These are phyloP conservation scores for Phrynosoma platyrhinos DNA, from an alignment of 2,113 vertebrate genomes.

Conservation along the genomic window DNA sequence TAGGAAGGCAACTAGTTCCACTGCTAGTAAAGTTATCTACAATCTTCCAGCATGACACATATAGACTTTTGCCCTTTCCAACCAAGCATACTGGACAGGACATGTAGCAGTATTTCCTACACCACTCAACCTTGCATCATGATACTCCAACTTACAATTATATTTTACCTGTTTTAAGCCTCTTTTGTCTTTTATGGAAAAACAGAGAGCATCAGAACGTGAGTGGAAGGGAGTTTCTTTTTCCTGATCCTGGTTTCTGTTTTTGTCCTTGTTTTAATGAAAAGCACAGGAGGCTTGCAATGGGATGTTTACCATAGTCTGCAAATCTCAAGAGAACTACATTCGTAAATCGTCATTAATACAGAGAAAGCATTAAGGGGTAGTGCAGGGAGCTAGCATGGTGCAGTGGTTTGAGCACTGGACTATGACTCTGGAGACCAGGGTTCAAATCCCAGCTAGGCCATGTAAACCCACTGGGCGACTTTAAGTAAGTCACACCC, in stretches of 20 bases:
- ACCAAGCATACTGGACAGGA: not conserved
- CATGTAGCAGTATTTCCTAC: not conserved
- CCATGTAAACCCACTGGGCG: too few relatives aligned
- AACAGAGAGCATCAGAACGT: not conserved
- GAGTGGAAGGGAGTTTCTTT: not conserved
- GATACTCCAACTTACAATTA: not conserved
- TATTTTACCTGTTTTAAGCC: not conserved
- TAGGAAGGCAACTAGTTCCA: not conserved
- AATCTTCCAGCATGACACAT: not conserved
- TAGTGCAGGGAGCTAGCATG: too few relatives aligned
- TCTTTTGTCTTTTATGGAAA: not conserved
- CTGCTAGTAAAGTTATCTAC: not conserved
- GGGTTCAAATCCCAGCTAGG: too few relatives aligned
- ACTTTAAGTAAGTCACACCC: too few relatives aligned
- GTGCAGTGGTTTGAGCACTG: too few relatives aligned
- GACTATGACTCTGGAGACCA: too few relatives aligned
- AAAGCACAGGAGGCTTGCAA: not conserved
- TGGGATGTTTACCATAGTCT: not conserved
- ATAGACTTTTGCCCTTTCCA: conserved; percentile 17
- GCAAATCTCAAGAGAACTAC: not conserved
- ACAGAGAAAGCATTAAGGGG: not conserved
- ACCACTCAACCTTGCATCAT: not conserved
- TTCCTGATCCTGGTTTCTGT: too few relatives aligned
- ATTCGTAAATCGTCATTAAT: too few relatives aligned
- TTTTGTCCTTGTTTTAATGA: too few relatives aligned